Conservation (phyloP, 2,797 vertebrate genomes). For the Schizopygopsis pylzovi region DNA sequence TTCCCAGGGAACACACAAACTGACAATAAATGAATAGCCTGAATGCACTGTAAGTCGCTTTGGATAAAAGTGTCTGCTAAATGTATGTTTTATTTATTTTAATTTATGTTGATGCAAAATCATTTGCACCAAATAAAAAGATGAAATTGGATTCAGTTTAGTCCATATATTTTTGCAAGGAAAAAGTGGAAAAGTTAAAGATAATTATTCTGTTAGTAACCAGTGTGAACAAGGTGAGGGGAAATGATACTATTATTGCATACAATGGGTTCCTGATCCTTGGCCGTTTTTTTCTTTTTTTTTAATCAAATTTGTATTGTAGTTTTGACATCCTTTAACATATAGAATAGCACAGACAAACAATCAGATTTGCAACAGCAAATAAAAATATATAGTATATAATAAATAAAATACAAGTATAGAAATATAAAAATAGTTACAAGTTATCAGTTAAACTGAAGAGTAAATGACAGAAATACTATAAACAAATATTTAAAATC, state of each 20-base stretch:
- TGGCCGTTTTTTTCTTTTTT: background rate
- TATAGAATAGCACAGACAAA: too few relatives aligned
- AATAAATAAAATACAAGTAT: too few relatives aligned
- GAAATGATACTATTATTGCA: background rate
- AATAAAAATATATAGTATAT: too few relatives aligned
- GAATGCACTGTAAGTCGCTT: too few relatives aligned
- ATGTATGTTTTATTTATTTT: too few relatives aligned
- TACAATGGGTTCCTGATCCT: background rate
- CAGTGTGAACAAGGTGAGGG: background rate
- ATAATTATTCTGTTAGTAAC: conserved; percentile 7
- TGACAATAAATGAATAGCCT: too few relatives aligned
- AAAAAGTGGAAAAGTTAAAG: background rate
- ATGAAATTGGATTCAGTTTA: background rate
- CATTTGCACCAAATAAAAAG: background rate
- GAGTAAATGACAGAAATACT: background rate
- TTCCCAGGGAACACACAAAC: too few relatives aligned
- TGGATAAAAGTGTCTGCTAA: too few relatives aligned
- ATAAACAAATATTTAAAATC: background rate
- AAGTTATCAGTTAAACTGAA: background rate
- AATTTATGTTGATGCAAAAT: background rate
- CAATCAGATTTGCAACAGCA: too few relatives aligned
- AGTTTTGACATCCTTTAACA: too few relatives aligned
- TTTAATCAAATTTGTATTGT: too few relatives aligned
- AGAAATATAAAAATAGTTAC: background rate
- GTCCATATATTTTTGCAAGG: background rate